Conservation (phyloP, 2,888 invertebrate genomes). For the Catonia carolina region DNA sequence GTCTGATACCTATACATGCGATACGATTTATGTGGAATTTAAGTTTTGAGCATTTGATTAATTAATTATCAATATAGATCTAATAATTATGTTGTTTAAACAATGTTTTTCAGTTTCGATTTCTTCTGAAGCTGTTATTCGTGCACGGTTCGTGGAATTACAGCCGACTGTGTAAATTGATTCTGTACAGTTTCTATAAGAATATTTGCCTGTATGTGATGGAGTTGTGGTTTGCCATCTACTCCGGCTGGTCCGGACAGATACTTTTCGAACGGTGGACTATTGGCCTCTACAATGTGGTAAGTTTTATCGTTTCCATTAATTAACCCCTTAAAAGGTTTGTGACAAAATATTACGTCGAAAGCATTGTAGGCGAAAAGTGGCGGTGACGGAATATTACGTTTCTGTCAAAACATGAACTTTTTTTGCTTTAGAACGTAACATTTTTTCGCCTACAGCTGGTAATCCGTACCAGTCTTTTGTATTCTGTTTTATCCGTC, state of each 20-base stretch:
- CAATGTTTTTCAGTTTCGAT: constrained; percentile 80
- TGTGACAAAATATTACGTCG: too few relatives aligned
- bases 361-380: too few relatives aligned
- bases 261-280: constrained; percentile 98
- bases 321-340: too few relatives aligned
- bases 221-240: constrained; percentile 97
- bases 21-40: too few relatives aligned
- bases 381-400: too few relatives aligned
- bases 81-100: too few relatives aligned
- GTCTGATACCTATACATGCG: too few relatives aligned
- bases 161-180: constrained; percentile 93
- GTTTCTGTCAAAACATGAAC: too few relatives aligned
- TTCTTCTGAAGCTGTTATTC: constrained; percentile 78
- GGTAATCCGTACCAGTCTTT: neutral
- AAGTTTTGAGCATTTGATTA: too few relatives aligned
- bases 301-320: constrained; percentile 43
- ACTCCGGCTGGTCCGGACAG: constrained; percentile 98
- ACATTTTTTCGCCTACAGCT: neutral
- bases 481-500: too few relatives aligned
- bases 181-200: constrained; percentile 98
- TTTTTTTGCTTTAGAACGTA: too few relatives aligned
- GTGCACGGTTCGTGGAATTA: constrained; percentile 99
- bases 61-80: too few relatives aligned
- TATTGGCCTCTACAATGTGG: constrained; percentile 95
- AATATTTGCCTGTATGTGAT: constrained; percentile 99